Evolutionary conservation across 2,888 invertebrate species (phyloP), one percentile per base, ranked within the genome.

Genomic region (Platypus cylindrus): DNA sequence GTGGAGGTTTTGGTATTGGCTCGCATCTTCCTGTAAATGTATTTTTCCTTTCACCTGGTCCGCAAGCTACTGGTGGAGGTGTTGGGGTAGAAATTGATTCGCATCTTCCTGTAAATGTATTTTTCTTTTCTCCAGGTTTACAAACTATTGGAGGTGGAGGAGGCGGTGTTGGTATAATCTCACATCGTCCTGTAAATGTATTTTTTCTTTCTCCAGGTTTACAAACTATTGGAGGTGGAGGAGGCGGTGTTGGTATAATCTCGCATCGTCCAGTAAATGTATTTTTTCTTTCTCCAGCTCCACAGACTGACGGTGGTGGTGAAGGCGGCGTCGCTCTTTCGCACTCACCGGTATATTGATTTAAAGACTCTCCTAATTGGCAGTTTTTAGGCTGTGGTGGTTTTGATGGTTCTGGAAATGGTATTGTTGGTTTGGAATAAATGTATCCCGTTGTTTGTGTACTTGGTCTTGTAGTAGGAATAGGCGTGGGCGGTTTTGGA

Each of bases 211-310:
- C 18, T 9, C 34, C 34, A 31, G 9, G 32, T 9, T 20, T 4
- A 28, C 38, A 38, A 17, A 11, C 4, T 17, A 15, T 15, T 5
- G 25, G 12, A 2, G 36, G 18, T 3, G 22, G 7, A 12, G 13
- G 16, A 4, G 17, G 20, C 5, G 38, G 16, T 7, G 37, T 34
- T 33, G 32, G 17, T 17, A 18, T 9, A 5, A 17, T 13, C 14
- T 43, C 40, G 27, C 42, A 42, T 24, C 31, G 31, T 11, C 32
- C 34, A 13, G 36, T 41, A 2, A 18, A 12, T 8, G 12, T 3
- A 23, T 41, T 41, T 9, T 32, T 16, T 16, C 5, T 23, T 34
- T 38, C 25, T 9, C 43, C 43, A 24, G 29, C 36, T n/a, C 31
- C 33, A 17, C 43, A 43, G 8, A 9, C 8, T 24, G 30, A 31